Evolutionary conservation across 2,797 vertebrate genomes (phyloP), one percentile per base, ranked within the genome.

Genomic region (Tarsius wallacei): DNA sequence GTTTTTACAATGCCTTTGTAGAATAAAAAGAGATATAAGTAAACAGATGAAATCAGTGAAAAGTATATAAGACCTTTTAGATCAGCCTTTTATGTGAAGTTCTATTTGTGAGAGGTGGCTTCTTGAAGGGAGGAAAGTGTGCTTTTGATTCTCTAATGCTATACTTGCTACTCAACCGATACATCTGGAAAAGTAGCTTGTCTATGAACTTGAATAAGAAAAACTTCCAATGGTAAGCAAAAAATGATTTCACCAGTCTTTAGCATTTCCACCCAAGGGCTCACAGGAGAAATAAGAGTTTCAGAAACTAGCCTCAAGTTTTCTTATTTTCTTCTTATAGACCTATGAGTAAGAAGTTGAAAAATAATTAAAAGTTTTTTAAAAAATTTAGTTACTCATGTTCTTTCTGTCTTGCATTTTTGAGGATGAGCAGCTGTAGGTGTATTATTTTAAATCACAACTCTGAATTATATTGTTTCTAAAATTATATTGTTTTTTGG

Each of bases 391-490:
- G 19, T 95, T 80, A 68, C 47, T 83, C 17, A 6, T 59, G 24
- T 90, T 90, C 70, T 73, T 84, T 94, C 11, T 95, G 14, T 82
- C 13, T 90, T 87, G 73, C 42, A 61, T 64, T 88, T 76, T 76
- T 81, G 51, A 91, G 88, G 78, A 42, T 87, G 33, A 70, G 47
- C n/a, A 95, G 28, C 42, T 83, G 0, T 47, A 77, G 49, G 21
- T 76, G 80, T 94, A 47, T 85, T 87, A 55, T 84, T 92, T 82
- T 91, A 74, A 85, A 68, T 92, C 59, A 85, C 24, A 74, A 21
- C 49, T 91, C 47, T 95, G 26, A 84, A 4, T 14, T 66, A 36
- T 1, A 36, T 21, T 91, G 17, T 94, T 95, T 70, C 16, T 66
- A 66, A 86, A 87, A 53, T 51, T 42, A 42, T 42, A 42, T 42